A percentile compares a stretch with the other conserved stretches of the same genome.
phyloP scores from a whole-genome alignment of 2,888 invertebrate species.

The Pseudococcus jackbeardsleyi region DNA sequence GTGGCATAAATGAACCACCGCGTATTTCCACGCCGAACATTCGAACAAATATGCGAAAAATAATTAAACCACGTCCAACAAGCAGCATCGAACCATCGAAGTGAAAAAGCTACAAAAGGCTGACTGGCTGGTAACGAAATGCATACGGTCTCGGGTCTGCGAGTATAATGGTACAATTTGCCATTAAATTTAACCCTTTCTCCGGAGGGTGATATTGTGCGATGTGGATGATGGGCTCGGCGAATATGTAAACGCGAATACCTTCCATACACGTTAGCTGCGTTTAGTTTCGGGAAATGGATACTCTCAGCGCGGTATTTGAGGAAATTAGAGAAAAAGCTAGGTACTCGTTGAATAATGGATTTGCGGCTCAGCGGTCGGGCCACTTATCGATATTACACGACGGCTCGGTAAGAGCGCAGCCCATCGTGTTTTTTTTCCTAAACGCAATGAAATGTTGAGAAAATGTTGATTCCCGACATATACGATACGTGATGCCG shows the following conservation, averaged over 20 bases:
- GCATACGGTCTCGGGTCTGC: background rate
- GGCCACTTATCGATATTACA: slow-evolving; percentile 49
- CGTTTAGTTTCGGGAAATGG: background rate
- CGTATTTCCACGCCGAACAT: too few relatives aligned
- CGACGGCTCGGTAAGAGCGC: slow-evolving; percentile 3
- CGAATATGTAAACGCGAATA: too few relatives aligned
- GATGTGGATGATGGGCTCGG: background rate
- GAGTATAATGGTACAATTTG: background rate
- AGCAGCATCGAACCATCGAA: background rate
- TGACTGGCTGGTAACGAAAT: background rate
- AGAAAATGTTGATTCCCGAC: slow-evolving; percentile 39
- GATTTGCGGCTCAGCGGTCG: background rate
- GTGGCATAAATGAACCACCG: too few relatives aligned
- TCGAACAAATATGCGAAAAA: background rate
- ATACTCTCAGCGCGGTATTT: slow-evolving; percentile 30
- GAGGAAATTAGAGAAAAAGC: slow-evolving; percentile 37
- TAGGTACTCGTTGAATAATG: slow-evolving; percentile 50
- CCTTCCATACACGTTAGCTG: too few relatives aligned
- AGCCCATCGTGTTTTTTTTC: background rate
- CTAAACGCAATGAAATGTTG: slow-evolving; percentile 12
- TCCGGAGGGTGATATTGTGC: background rate
- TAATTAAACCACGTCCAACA: background rate
- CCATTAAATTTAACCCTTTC: slow-evolving; percentile 12
- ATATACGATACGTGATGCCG: background rate
- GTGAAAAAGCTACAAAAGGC: background rate